Conservation (phyloP, 2,888 invertebrate genomes). For the Microctonus hyperodae region DNA sequence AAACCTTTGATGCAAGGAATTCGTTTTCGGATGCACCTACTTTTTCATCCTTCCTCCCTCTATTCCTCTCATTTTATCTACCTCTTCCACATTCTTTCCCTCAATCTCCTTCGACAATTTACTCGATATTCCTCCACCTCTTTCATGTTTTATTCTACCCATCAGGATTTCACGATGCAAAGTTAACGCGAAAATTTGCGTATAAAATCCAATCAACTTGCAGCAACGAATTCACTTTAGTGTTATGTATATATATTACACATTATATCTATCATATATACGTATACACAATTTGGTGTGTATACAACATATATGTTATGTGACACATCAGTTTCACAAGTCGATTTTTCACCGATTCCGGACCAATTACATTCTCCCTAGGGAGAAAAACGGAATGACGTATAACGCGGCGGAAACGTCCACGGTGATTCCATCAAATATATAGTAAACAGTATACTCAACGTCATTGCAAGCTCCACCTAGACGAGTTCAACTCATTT, state of each 20-base stretch:
- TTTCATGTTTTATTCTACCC: background rate
- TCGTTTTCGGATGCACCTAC: background rate
- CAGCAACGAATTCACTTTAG: background rate
- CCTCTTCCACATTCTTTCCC: background rate
- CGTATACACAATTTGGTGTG: background rate
- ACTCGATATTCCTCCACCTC: background rate
- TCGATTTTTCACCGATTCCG: conserved; percentile 53
- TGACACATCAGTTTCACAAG: conserved; percentile 19
- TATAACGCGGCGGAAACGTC: conserved; percentile 17
- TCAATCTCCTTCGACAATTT: background rate
- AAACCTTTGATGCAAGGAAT: background rate
- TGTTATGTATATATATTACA: conserved; percentile 1
- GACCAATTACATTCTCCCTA: conserved; percentile 49
- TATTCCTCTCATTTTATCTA: background rate
- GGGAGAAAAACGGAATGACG: conserved; percentile 1
- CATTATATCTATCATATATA: background rate
- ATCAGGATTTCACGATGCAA: background rate
- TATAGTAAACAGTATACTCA: background rate
- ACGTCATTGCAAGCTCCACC: conserved; percentile 8
- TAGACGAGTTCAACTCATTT: conserved; percentile 1
- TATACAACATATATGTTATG: background rate
- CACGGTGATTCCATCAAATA: conserved; percentile 19
- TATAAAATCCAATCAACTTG: conserved; percentile 15
- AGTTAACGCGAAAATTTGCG: conserved; percentile 4
- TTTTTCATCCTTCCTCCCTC: background rate